These are phyloP conservation scores for Sander vitreus DNA, from an alignment of 2,113 vertebrate species.

Conservation along the genomic window DNA sequence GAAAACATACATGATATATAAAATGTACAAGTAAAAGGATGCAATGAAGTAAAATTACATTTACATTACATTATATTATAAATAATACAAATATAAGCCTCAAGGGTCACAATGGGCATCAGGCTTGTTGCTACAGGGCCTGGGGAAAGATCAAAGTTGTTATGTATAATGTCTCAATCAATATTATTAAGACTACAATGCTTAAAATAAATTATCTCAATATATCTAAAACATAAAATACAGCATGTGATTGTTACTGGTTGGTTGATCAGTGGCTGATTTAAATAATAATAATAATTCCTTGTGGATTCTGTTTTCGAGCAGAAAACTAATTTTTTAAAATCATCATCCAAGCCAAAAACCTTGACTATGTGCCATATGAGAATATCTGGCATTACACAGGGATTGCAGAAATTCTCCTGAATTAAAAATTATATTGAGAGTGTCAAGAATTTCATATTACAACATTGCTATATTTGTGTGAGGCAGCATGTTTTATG, in stretches of 20 bases:
- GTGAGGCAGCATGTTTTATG: constrained; percentile 33
- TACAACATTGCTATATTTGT: neutral
- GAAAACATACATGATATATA: too few species aligned
- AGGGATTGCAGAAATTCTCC: neutral
- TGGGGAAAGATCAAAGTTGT: too few species aligned
- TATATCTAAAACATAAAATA: neutral
- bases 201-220: neutral
- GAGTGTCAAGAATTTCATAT: neutral
- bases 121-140: too few species aligned
- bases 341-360: neutral
- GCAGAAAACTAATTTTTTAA: neutral
- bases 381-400: neutral
- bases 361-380: neutral
- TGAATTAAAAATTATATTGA: neutral
- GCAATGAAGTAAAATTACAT: too few species aligned
- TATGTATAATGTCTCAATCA: neutral
- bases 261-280: neutral
- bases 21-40: too few species aligned
- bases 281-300: too few species aligned
- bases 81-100: too few species aligned
- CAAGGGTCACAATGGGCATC: too few species aligned
- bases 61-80: too few species aligned
- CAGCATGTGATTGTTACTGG: neutral
- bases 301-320: neutral
- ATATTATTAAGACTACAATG: neutral